These are phyloP conservation scores for Hirtodrosophila histrioides DNA, from an alignment of 2,888 invertebrate genomes.

Conservation along the genomic window DNA sequence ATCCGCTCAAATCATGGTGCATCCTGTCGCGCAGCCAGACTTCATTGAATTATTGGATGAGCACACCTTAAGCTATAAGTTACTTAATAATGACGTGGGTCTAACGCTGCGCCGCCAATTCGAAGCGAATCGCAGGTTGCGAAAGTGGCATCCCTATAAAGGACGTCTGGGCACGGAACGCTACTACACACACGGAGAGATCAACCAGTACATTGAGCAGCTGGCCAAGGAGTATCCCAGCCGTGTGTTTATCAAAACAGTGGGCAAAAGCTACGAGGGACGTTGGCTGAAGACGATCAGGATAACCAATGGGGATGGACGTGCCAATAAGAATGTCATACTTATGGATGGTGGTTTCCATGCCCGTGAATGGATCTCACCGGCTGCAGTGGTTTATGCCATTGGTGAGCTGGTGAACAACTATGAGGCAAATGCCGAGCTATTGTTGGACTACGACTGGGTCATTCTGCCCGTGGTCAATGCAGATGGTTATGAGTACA, in stretches of 20 bases:
- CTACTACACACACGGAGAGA: conserved; percentile 79
- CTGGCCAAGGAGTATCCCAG: conserved; percentile 85
- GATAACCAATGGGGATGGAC: conserved; percentile 85
- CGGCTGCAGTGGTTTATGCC: conserved; percentile 86
- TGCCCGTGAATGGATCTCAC: conserved; percentile 88
- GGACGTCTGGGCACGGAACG: conserved; percentile 66
- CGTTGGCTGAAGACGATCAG: conserved; percentile 86
- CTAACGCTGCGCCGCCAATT: conserved; percentile 47
- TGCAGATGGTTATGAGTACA: conserved; percentile 89
- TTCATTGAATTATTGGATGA: conserved; percentile 51
- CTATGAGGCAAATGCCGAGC: conserved; percentile 79
- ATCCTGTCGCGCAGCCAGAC: conserved; percentile 60
- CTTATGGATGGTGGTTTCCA: conserved; percentile 87
- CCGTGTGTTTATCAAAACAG: conserved; percentile 85
- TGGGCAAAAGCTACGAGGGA: conserved; percentile 87
- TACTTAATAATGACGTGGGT: conserved; percentile 65
- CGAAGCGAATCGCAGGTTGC: conserved; percentile 37
- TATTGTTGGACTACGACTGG: conserved; percentile 87
- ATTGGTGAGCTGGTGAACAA: conserved; percentile 86
- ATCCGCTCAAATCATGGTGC: conserved; percentile 63
- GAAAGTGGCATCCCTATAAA: conserved; percentile 39
- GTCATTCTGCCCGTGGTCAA: conserved; percentile 88
- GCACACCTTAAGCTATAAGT: conserved; percentile 31
- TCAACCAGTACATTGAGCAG: conserved; percentile 85
- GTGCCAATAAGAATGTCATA: conserved; percentile 84